Base-by-base conservation (phyloP, 2,888 invertebrate genomes). In the Amphipyra berbera region DNA sequence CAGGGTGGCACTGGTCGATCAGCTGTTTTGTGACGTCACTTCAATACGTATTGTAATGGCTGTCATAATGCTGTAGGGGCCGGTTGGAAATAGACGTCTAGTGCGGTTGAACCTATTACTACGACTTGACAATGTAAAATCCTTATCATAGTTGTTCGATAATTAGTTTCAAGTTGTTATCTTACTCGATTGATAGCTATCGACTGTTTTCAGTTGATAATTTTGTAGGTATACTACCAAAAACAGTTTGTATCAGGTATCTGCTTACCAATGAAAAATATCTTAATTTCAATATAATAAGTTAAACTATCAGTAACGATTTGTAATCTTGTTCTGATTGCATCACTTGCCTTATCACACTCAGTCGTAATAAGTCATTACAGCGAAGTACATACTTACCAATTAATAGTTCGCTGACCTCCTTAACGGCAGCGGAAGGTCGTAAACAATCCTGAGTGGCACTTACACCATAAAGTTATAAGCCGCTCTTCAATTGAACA, bases 401-500 rank as follows among this genome's bases (percentile, higher is more conserved):
- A 73, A 75, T 77, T 75, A 68, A 75, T 75, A 75, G 75, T 74
- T 62, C 61, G 47, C 61, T 79, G 70, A 74, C 77, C 80, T 81
- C 68, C 68, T 78, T 75, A 73, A 68, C 65, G 76, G 76, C 78
- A 75, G 68, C 59, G 62, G 76, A 81, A 79, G 68, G 69, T 66
- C 76, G 68, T 81, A 82, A 82, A 76, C 78, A 79, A 67, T 78
- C 56, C 71, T 59, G 63, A 76, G 77, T 72, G 63, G 73, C 79
- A 82, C 76, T 80, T 78, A 76, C 66, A 74, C 77, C 71, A 65
- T 71, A 70, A 81, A 82, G 83, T 84, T 82, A 83, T 78, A 82
- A 84, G 81, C 78, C 78, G 76, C 81, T 82, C 85, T 85, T 79
- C 79, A 84, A 84, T 84, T 80, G 79, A 85, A 83, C 82, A 84